These are phyloP conservation scores for Myiopsitta monachus DNA, from an alignment of 2,113 vertebrate genomes.

Conservation along the genomic window DNA sequence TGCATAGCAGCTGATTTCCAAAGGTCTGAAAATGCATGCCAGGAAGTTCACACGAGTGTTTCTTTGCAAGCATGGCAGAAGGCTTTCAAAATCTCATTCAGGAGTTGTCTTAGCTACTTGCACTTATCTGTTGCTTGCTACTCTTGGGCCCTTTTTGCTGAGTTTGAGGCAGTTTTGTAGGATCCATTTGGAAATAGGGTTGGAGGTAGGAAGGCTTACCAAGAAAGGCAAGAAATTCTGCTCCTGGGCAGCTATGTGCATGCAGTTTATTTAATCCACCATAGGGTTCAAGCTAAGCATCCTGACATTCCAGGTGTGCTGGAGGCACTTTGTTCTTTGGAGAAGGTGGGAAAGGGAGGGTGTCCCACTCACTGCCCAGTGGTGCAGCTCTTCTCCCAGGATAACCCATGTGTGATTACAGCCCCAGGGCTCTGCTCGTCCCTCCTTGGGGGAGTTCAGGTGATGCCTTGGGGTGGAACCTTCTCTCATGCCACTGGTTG, in stretches of 20 bases:
- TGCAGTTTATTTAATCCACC: not conserved
- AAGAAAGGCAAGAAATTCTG: not conserved
- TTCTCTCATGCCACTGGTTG: not conserved
- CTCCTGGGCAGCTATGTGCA: not conserved
- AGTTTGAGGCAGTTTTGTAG: not conserved
- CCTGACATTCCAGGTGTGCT: not conserved
- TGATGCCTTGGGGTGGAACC: not conserved
- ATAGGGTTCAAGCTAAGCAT: not conserved
- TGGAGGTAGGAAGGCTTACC: not conserved
- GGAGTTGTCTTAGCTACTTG: not conserved
- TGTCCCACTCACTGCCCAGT: accelerated
- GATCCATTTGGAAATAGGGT: not conserved
- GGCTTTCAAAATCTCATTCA: not conserved
- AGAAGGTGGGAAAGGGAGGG: not conserved
- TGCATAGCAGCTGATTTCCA: not conserved
- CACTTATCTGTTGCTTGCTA: not conserved
- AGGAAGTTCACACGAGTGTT: not conserved
- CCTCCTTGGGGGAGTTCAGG: accelerated
- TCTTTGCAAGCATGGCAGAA: not conserved
- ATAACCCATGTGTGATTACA: not conserved
- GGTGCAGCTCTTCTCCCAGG: not conserved
- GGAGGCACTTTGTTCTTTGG: not conserved
- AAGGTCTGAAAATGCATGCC: not conserved
- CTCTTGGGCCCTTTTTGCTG: not conserved
- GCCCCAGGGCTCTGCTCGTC: not conserved